Evolutionary conservation across 2,797 vertebrate species (phyloP), one percentile per base, ranked within the genome.

Genomic region (Eutrigla gurnardus): DNA sequence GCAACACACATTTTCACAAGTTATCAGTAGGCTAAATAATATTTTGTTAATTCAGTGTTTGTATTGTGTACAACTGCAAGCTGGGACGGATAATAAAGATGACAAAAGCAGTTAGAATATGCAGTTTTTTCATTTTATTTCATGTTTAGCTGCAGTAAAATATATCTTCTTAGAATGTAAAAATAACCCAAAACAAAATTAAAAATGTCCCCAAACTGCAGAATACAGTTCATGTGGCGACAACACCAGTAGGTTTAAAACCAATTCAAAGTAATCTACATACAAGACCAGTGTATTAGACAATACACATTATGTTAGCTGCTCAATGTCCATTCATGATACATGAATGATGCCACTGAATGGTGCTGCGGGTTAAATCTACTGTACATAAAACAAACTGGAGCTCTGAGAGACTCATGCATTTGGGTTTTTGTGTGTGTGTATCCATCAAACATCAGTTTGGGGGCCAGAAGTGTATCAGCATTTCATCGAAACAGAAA

Each of bases 321-420:
- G 89, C 88, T 90, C 88, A 74, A 46, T 74, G 64, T 75, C 32
- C 40, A 75, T 92, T 87, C 85, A 90, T 91, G 86, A 91, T 88
- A 89, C 83, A 89, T 76, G 83, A 88, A 91, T 53, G 15, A 81
- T 74, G 75, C 61, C 39, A 72, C 71, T 77, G 37, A 80, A 80
- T 70, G 60, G 61, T 57, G 58, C 25, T 83, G 78, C 75, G 78
- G 70, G 78, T 77, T 78, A 77, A 33, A 81, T 73, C 80, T 86
- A 75, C 65, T 66, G 46, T 11, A 75, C 49, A 70, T 43, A 68
- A 71, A 72, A 50, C 63, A 69, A 76, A 50, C 47, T 36, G 32
- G 53, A 75, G 53, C 32, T 66, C 36, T 67, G 54, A 73, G 39
- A 37, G 62, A 59, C 33, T 70, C 36, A n/a, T 50, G 62, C 36